Evolutionary conservation across 2,888 invertebrate species (phyloP), one percentile per base, ranked within the genome.

Genomic region (Drosophila infuscata): DNA sequence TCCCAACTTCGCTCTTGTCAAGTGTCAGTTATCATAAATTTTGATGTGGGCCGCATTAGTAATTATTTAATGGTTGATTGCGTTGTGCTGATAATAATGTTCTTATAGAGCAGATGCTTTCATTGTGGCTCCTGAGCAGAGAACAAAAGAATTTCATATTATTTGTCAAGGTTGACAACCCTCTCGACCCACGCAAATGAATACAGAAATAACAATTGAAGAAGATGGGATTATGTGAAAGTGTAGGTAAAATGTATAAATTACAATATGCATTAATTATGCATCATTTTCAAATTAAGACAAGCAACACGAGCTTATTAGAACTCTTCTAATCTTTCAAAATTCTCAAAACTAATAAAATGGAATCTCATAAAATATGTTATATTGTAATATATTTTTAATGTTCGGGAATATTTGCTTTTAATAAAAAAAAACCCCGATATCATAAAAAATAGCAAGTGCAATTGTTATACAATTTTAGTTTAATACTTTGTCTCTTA

Each of bases 41-140:
- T 49, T 85, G 68, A 82, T 76, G 60, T 67, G 69, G 59, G 64
- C 41, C 59, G 57, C 70, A 65, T 72, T 74, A 67, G 74, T 74
- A 81, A 83, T 83, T 86, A 83, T 74, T 73, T 83, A 87, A 87
- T 76, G 83, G 73, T 64, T 60, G 69, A 79, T 77, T 77, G 78
- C 67, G 32, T 58, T 41, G 57, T 17, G 38, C 20, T 36, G 29
- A 51, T 56, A 46, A 60, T 61, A 41, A 53, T 53, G 52, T 8
- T 57, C 36, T 41, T 33, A 29, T 38, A 25, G 20, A 32, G 46
- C 74, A 62, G 43, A 56, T 38, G 72, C 57, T 49, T 17, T 41
- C 36, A 32, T 38, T 62, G 43, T 38, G 49, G 17, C n/a, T 49
- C 4, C 63, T 25, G 15, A 32, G 36, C 25, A 15, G 12, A 20